Evolutionary conservation across 2,888 invertebrate species (phyloP).

Genomic region (Lasioglossum pauxillum): DNA sequence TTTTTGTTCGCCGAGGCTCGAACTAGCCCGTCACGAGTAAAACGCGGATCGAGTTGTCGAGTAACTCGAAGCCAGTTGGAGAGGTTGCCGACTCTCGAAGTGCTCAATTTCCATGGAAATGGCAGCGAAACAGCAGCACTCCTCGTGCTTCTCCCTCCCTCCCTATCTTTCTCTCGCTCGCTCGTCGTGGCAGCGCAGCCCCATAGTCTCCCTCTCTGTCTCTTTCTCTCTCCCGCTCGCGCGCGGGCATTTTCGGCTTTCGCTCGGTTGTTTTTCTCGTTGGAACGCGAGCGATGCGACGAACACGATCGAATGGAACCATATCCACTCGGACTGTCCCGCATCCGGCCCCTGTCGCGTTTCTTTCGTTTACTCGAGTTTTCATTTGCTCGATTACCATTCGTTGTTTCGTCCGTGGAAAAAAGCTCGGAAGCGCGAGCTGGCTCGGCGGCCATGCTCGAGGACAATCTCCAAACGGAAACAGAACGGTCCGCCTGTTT

Average conservation of each 20-base stretch:
- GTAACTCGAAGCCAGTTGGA: constrained; percentile 57
- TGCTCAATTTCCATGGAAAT: constrained; percentile 72
- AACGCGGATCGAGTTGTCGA: constrained; percentile 64
- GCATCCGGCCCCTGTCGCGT: constrained; percentile 25
- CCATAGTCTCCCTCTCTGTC: not conserved
- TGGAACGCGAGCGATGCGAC: constrained; percentile 32
- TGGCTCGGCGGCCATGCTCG: not conserved
- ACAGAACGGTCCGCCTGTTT: constrained; percentile 42
- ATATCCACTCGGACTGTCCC: constrained; percentile 32
- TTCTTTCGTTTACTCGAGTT: constrained; percentile 48
- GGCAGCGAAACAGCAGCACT: constrained; percentile 57
- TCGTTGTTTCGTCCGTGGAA: constrained; percentile 53
- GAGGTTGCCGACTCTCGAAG: constrained; percentile 55
- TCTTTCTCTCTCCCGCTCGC: not conserved
- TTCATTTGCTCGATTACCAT: constrained; percentile 68
- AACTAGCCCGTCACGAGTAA: constrained; percentile 41
- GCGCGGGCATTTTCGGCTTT: constrained; percentile 10
- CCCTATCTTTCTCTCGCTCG: not conserved
- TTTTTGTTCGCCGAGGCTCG: not conserved
- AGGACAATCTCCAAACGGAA: constrained; percentile 30
- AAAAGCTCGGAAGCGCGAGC: constrained; percentile 14
- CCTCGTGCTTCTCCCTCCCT: constrained; percentile 10
- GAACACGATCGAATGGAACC: constrained; percentile 53
- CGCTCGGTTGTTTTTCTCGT: constrained; percentile 8
- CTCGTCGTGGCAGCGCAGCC: not conserved